Evolutionary conservation across 64 coral and sea anemone genomes (phyloP), one percentile per base, ranked within the genome.

Genomic region (Stylophora pistillata): DNA sequence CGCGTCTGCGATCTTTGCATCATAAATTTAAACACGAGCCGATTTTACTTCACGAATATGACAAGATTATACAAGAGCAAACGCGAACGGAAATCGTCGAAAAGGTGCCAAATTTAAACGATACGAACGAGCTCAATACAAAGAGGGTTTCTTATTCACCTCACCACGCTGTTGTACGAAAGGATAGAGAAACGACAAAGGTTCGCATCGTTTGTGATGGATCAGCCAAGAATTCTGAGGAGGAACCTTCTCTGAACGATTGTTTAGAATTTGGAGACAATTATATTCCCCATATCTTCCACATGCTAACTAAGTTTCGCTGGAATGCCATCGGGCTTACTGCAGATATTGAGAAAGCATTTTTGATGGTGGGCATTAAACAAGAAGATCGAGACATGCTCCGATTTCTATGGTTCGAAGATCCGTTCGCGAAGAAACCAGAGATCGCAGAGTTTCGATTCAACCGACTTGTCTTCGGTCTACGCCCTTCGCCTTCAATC

Each of bases 131-230:
- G 53, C 33, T 53, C 16, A 69, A 91, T 70, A 91, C 21, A 14
- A 58, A 59, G 16, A 32, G 33, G 85, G 82, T 85, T 84, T 87
- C 89, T 74, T 89, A 85, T 84, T 88, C 86, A 30, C 74, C 92
- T 52, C 92, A 90, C 74, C 92, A 94, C 53, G 79, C 79, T 31
- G 92, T 90, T 17, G 78, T 94, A 23, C 52, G 92, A 86, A 86
- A 86, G 53, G 81, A 86, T 54, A 73, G 74, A 29, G 74, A 89
- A 78, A 94, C 88, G 15, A 94, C 92, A 33, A 90, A 90, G 27
- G 57, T 98, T 21, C 68, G 88, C 26, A 77, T 93, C 12, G 95
- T 93, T 11, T 97, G 93, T 63, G 91, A 96, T 55, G 87, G 89
- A 54, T 97, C 91, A 3, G 90, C 79, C 21, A 92, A 91, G 79